Conservation (phyloP, 1,140 invertebrate genomes). For the Adelges cooleyi region DNA sequence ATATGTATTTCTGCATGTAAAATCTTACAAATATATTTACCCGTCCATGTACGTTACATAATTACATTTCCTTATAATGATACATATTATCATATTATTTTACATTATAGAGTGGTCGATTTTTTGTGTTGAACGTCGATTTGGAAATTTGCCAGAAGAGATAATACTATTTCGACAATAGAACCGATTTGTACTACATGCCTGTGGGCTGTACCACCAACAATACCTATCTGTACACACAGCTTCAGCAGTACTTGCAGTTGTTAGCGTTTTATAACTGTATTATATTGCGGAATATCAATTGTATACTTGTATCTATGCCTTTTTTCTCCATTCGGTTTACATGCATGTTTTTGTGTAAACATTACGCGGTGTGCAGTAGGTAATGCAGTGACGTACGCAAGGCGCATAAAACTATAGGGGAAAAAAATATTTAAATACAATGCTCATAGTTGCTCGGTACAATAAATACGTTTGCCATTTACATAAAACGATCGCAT, state of each 20-base stretch:
- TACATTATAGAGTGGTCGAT: too few species aligned
- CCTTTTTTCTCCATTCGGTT: neutral
- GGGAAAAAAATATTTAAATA: constrained; percentile 18
- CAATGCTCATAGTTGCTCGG: neutral
- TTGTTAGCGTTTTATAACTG: constrained; percentile 24
- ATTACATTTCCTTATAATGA: too few species aligned
- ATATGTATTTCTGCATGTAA: too few species aligned
- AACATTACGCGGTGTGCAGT: neutral
- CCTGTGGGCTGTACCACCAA: too few species aligned
- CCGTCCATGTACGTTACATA: too few species aligned
- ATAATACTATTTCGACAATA: constrained; percentile 8
- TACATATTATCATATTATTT: too few species aligned
- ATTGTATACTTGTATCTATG: neutral
- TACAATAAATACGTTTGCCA: neutral
- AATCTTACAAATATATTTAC: too few species aligned
- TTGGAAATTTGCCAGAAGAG: neutral
- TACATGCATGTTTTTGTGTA: neutral
- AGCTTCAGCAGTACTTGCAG: neutral
- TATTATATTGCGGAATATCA: constrained; percentile 7
- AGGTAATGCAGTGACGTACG: neutral
- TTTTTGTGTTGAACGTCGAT: neutral
- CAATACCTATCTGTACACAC: neutral
- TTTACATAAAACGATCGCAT: neutral
- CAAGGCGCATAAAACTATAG: neutral
- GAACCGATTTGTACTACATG: neutral